phyloP scores from a whole-genome alignment of 2,797 vertebrate species.

The Sarcoramphus papa region DNA sequence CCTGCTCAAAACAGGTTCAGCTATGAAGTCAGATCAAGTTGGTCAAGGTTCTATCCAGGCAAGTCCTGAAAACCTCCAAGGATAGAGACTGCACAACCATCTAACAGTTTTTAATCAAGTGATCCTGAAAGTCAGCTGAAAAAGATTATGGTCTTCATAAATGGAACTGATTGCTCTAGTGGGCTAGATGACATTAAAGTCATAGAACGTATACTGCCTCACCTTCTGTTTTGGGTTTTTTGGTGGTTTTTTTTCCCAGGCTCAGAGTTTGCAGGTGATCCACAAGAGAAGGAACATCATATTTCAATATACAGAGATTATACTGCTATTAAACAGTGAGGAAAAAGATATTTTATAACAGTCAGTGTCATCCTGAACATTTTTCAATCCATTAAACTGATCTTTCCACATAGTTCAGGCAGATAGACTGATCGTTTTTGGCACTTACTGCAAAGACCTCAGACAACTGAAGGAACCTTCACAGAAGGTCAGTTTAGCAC shows the following conservation, averaged over 20 bases:
- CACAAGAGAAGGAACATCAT: not conserved
- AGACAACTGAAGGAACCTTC: not conserved
- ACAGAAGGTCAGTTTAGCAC: not conserved
- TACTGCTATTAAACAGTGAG: not conserved
- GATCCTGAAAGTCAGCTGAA: not conserved
- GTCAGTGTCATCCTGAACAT: not conserved
- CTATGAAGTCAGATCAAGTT: not conserved
- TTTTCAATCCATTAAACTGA: not conserved
- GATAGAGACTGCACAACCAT: not conserved
- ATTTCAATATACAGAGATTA: not conserved
- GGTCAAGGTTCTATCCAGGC: not conserved
- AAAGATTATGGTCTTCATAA: not conserved
- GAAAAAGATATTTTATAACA: not conserved
- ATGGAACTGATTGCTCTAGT: not conserved
- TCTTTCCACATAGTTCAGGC: not conserved
- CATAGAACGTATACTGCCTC: not conserved
- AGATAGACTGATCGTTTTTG: not conserved
- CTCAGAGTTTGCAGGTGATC: not conserved
- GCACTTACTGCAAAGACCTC: not conserved
- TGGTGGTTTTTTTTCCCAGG: not conserved
- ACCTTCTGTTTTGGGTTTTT: not conserved
- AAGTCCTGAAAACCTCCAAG: not conserved
- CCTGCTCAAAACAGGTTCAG: not conserved
- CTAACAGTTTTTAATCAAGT: not conserved
- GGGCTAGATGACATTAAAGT: not conserved